Evolutionary conservation across 2,888 invertebrate species (phyloP), one percentile per base, ranked within the genome.

Genomic region (Brachynemurus nebulosus): DNA sequence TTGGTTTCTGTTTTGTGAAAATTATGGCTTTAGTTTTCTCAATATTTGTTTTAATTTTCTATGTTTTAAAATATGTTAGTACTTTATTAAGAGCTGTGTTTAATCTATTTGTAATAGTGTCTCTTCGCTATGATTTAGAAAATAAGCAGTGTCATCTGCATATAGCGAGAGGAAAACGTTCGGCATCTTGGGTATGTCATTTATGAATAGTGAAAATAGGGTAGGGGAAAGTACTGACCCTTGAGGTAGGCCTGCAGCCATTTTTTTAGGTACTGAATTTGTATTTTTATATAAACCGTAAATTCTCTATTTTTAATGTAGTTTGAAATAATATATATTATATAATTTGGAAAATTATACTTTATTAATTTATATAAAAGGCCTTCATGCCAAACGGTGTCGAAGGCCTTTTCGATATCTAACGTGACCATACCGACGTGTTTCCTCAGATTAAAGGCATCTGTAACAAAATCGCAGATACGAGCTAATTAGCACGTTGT

Each of bases 371-470:
- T 59, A 42, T 49, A 52, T 1, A 57, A 47, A 2, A 60, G 52
- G 4, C 55, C 55, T 14, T 54, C 46, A 12, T 53, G 51, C 55
- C 58, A 58, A 1, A 59, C 57, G 36, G 50, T n/a, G 42, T 61
- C 57, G 37, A 62, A 62, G 0, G 60, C 59, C 48, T 59, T 58
- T 44, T 56, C 54, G 7, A 60, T 55, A 35, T 60, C 57, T 14
- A 60, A 40, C 11, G 59, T 45, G 1, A 54, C 40, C 49, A 58
- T 52, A 0, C 50, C 50, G n/a, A 57, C 57, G 2, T 47, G 42
- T 7, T 50, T 47, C 2, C 52, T 48, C 34, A 48, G 49, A 40
- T 59, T 57, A 16, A 53, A 57, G 5, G 53, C 52, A 3, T 50
- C 37, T 1, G 40, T 45, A 4, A 55, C 51, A 27, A 55, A 50